Evolutionary conservation across 2,113 vertebrate genomes (phyloP), one percentile per base, ranked within the genome.

Genomic region (Thryonomys swinderianus): DNA sequence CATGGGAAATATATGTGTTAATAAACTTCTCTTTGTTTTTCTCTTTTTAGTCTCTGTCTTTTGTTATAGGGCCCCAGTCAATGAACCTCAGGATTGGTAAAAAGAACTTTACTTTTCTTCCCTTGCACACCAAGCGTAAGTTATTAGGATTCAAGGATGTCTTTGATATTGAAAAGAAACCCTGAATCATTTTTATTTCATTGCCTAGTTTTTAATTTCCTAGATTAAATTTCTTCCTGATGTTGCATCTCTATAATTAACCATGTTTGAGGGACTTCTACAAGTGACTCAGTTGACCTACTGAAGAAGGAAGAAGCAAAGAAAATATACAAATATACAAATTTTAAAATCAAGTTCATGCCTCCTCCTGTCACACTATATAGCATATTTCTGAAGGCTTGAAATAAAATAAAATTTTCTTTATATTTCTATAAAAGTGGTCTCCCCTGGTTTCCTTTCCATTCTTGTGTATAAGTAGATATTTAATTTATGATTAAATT

Each of bases 351-450:
- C 48, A 88, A 64, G 18, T 66, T 85, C 67, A 78, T 48, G 23
- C 27, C 51, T 84, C 21, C 23, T 69, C 88, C 66, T 91, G 53
- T 76, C 4, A 6, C 18, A 61, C 34, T 30, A 48, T 62, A 18
- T 37, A 51, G 17, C 81, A 32, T 87, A 18, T 61, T 83, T 94
- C 57, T 74, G 42, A 55, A 53, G 4, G 17, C 86, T 67, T 94
- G 74, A 95, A 95, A 71, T 66, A 32, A 21, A 96, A 79, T 92
- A 78, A 96, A 95, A 59, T 34, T 27, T 17, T 17, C 32, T 79
- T 81, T 17, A 61, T 74, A 27, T 90, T 93, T 86, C 79, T 92
- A 30, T 9, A 40, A 95, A 89, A 40, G n/a, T 16, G 81, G 2
- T 73, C 59, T 85, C 18, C 48, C 59, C 12, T 76, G 59, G 18